Base-by-base conservation (phyloP, 2,797 vertebrate genomes). In the Denticeps clupeoides region DNA sequence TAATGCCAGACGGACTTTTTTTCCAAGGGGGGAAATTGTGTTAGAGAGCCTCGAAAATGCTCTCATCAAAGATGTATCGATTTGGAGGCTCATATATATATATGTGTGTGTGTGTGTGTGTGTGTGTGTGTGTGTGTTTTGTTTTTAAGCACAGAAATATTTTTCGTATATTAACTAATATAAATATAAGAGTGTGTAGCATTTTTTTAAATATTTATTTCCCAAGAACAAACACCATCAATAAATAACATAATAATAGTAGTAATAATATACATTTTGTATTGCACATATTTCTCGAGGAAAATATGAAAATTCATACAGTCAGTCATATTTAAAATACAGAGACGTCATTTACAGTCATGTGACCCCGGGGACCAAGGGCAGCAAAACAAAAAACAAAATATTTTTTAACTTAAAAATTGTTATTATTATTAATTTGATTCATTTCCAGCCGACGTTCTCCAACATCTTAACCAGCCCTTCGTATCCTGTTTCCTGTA, bases 231-330 rank as follows among this genome's bases (percentile, higher is more conserved):
- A 95, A 97, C 94, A 97, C 94, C 78, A 84, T 82, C 83, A 95
- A 97, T 99, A 99, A 99, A 99, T 99, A 99, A 97, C 82, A 81
- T 87, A 89, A n/a, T n/a, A n/a, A n/a, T n/a, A n/a, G n/a, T n/a
- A n/a, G n/a, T n/a, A n/a, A n/a, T n/a, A n/a, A 91, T 97, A 95
- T 97, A 99, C 93, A 99, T 98, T 86, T 91, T 87, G 88, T 97
- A 99, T 97, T 97, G 94, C 94, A 99, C 94, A 84, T 97, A 90
- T 90, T 89, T 82, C 56, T 72, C 76, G 86, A 85, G 81, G 96
- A 94, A 97, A 99, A 93, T 97, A 93, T 96, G 88, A 91, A 83
- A 90, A 82, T 93, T 87, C 84, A 80, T 93, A 95, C 89, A 92
- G 86, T 87, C 88, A 91, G 84, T 81, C 85, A 90, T 91, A 88